Percentiles rank a stretch among this genome's conserved stretches.
These are phyloP conservation scores for Psittacula derbiana DNA, from an alignment of 2,797 vertebrate genomes.

Conservation along the genomic window DNA sequence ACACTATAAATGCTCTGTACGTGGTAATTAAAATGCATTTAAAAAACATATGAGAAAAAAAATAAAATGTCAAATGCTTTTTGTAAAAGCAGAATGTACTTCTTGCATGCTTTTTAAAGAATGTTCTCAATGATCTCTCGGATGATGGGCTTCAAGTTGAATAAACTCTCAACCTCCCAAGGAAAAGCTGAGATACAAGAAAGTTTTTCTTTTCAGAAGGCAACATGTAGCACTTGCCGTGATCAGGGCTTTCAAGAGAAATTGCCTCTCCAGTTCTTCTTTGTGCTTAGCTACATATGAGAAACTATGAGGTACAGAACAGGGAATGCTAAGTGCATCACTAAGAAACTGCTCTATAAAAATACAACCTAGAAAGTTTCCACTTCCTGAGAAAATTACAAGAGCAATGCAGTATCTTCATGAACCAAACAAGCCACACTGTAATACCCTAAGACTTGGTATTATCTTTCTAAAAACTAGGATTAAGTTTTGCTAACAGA, in stretches of 20 bases:
- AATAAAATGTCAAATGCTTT: not conserved
- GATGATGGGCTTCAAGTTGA: not conserved
- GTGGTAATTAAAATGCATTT: not conserved
- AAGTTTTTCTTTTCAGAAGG: not conserved
- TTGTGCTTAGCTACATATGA: not conserved
- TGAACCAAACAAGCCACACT: not conserved
- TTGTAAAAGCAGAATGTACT: not conserved
- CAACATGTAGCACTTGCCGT: not conserved
- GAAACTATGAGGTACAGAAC: not conserved
- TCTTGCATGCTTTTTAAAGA: not conserved
- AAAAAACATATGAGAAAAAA: not conserved
- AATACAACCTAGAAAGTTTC: not conserved
- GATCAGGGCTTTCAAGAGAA: not conserved
- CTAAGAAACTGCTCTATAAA: not conserved
- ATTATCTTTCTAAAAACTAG: not conserved
- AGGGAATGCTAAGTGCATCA: not conserved
- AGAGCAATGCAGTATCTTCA: not conserved
- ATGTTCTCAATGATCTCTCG: not conserved
- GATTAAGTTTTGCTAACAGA: not conserved
- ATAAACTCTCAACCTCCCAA: not conserved
- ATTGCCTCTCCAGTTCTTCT: not conserved
- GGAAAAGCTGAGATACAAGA: not conserved
- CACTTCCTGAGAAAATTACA: not conserved
- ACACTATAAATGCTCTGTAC: not conserved
- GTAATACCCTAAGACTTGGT: not conserved